Percentiles rank a stretch among this genome's conserved stretches.
Evolutionary conservation across 2,888 invertebrate genomes (phyloP).

Genomic region (Rosalia funebris): DNA sequence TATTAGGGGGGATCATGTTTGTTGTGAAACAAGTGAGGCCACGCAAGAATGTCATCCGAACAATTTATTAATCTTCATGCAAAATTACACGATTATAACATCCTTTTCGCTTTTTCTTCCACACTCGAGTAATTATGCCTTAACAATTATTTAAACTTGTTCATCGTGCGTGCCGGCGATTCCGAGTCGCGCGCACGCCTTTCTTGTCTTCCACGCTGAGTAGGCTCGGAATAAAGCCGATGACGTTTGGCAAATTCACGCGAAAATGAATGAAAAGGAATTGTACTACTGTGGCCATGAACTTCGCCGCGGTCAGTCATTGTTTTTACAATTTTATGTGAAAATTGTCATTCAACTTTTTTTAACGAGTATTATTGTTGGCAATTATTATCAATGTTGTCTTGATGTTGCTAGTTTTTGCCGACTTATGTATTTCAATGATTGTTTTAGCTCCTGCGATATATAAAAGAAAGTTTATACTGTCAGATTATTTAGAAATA

Average conservation of each 20-base stretch:
- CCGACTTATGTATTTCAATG: background rate
- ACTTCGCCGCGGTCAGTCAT: constrained; percentile 41
- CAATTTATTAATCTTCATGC: constrained; percentile 1
- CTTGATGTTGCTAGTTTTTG: constrained; percentile 18
- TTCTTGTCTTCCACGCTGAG: constrained; percentile 12
- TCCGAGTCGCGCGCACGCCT: background rate
- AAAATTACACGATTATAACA: constrained; percentile 16
- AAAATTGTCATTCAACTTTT: constrained; percentile 45
- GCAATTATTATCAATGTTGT: constrained; percentile 19
- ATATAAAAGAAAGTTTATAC: too few relatives aligned
- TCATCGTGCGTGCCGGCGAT: background rate
- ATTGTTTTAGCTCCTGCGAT: too few relatives aligned
- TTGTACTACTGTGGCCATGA: constrained; percentile 42
- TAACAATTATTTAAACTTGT: constrained; percentile 16
- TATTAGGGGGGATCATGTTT: too few relatives aligned
- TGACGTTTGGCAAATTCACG: constrained; percentile 39
- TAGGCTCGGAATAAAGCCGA: background rate
- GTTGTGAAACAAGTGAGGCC: too few relatives aligned
- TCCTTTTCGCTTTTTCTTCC: constrained; percentile 1
- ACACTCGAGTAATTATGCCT: constrained; percentile 10
- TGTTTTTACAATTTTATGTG: constrained; percentile 38
- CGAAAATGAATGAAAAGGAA: constrained; percentile 41
- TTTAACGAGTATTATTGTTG: constrained; percentile 29
- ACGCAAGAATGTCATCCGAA: background rate
- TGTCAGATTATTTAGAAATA: too few relatives aligned